phyloP scores from a whole-genome alignment of 2,797 vertebrate genomes.

The Pangasius sanitwongsei region DNA sequence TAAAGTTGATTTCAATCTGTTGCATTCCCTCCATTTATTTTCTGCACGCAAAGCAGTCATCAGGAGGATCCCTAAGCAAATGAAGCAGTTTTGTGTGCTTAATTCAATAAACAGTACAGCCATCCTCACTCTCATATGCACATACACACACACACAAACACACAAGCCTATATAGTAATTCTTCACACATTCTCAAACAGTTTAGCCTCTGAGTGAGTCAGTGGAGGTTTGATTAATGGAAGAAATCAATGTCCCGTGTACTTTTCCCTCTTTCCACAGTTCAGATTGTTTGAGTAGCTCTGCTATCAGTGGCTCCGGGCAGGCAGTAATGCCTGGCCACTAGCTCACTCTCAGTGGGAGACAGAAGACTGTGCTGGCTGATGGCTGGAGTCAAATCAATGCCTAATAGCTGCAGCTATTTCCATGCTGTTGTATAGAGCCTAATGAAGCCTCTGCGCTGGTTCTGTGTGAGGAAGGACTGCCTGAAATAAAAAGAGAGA shows the following conservation, averaged over 20 bases:
- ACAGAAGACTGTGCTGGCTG: constrained; percentile 50
- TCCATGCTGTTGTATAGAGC: constrained; percentile 58
- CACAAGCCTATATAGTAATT: not conserved
- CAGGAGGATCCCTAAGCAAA: not conserved
- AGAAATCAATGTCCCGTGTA: constrained; percentile 22
- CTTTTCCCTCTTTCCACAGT: constrained; percentile 52
- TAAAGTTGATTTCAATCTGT: not conserved
- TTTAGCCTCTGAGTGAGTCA: constrained; percentile 54
- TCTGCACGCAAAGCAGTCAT: not conserved
- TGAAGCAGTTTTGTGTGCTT: not conserved
- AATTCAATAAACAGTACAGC: not conserved
- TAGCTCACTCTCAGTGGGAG: constrained; percentile 47
- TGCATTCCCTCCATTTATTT: not conserved
- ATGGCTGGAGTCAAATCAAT: constrained; percentile 71
- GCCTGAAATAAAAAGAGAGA: constrained; percentile 53
- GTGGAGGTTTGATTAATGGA: constrained; percentile 41
- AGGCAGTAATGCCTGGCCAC: constrained; percentile 49
- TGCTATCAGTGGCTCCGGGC: constrained; percentile 51
- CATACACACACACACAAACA: not conserved
- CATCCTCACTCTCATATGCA: not conserved
- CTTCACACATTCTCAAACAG: constrained; percentile 2
- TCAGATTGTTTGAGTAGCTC: constrained; percentile 48
- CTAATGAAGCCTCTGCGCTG: constrained; percentile 62
- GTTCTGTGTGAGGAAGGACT: constrained; percentile 34
- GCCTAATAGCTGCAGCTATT: constrained; percentile 57